phyloP scores from a whole-genome alignment of 2,888 invertebrate species.

The Hipparchia semele region DNA sequence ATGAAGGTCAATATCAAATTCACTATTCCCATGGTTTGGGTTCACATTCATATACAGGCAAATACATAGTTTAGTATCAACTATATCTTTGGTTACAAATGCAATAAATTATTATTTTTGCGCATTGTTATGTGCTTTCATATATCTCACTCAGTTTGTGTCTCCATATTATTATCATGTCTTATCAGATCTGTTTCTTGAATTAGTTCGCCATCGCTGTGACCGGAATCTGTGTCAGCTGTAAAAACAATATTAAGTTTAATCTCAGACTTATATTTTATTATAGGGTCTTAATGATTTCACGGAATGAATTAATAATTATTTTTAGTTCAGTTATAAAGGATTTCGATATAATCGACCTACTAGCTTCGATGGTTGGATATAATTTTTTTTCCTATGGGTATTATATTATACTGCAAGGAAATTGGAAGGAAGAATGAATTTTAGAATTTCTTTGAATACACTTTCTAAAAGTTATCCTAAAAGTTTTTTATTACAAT shows the following conservation, averaged over 20 bases:
- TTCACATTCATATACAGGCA: neutral
- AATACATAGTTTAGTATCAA: neutral
- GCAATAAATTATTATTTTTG: constrained; percentile 6
- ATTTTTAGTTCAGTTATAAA: no score
- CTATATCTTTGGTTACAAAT: constrained; percentile 12
- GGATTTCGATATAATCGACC: no score
- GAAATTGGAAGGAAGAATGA: no score
- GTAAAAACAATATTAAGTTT: constrained; percentile 34
- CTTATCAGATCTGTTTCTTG: constrained; percentile 68
- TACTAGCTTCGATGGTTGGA: no score
- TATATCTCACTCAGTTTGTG: constrained; percentile 45
- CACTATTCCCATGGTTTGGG: neutral
- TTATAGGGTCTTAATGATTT: neutral
- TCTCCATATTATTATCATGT: constrained; percentile 62
- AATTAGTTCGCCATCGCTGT: constrained; percentile 62
- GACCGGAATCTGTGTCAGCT: constrained; percentile 66
- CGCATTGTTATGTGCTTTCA: neutral
- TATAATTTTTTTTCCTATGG: no score
- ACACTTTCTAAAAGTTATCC: no score
- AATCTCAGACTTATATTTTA: neutral
- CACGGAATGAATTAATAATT: neutral
- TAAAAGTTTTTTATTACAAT: no score
- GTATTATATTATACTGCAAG: no score
- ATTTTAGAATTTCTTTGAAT: no score
- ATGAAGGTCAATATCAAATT: no score